A percentile compares a stretch with the other conserved stretches of the same genome.
Evolutionary conservation across 2,797 vertebrate species (phyloP).

Genomic region (Halcyon smyrnensis): DNA sequence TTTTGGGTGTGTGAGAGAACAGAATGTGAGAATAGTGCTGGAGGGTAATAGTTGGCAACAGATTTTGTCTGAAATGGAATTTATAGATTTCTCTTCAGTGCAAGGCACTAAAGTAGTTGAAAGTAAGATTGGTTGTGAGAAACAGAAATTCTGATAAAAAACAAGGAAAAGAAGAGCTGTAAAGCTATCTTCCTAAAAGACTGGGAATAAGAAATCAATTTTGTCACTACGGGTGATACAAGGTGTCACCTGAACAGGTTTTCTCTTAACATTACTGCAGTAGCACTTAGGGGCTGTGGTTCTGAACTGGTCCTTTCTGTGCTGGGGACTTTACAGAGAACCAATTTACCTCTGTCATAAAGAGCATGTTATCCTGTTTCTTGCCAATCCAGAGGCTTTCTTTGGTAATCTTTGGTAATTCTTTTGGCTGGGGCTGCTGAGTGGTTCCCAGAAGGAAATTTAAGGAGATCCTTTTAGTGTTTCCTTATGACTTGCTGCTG

Average conservation of each 20-base stretch:
- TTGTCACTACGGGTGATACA: neutral
- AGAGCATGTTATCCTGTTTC: neutral
- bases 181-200: neutral
- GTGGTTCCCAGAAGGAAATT: neutral
- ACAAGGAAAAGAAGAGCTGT: neutral
- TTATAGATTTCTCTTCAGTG: slow-evolving; percentile 53
- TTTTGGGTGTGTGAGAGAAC: slow-evolving; percentile 49
- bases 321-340: neutral
- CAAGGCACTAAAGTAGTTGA: slow-evolving; percentile 23
- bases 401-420: neutral
- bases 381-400: neutral
- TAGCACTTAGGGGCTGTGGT: neutral
- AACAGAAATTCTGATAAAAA: slow-evolving; percentile 21
- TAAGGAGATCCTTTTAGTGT: neutral
- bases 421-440: neutral
- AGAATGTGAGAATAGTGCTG: slow-evolving; percentile 50
- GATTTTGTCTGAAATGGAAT: slow-evolving; percentile 45
- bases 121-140: neutral
- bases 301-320: neutral
- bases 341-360: neutral
- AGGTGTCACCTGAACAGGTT: neutral
- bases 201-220: neutral
- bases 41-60: slow-evolving; percentile 11
- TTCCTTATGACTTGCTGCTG: neutral
- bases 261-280: neutral